Evolutionary conservation across 2,797 vertebrate genomes (phyloP), one percentile per base, ranked within the genome.

Genomic region (Notolepis coatsorum): DNA sequence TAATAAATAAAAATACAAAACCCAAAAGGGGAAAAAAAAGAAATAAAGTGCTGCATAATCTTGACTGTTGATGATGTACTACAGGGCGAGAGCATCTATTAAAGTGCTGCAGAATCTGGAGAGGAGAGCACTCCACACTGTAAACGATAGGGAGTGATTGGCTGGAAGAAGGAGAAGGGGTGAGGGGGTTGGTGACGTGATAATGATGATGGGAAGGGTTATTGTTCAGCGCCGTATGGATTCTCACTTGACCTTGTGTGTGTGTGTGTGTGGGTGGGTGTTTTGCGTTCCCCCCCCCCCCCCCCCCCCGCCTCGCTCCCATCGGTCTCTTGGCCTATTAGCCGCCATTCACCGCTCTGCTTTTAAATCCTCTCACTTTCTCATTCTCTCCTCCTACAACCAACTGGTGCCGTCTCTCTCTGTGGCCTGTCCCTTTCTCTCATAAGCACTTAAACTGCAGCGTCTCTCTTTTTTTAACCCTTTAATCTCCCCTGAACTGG

Each of bases 61-160:
- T n/a, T n/a, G n/a, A n/a, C n/a, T n/a, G n/a, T n/a, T n/a, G n/a
- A n/a, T n/a, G n/a, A n/a, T n/a, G n/a, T n/a, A n/a, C n/a, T n/a
- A n/a, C n/a, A n/a, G n/a, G n/a, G n/a, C n/a, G n/a, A n/a, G n/a
- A n/a, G n/a, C n/a, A n/a, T 65, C 78, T 86, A 80, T 89, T 82
- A 87, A 85, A 85, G 75, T 78, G 76, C 86, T 89, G 73, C 75
- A 79, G 66, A 82, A 75, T 82, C 79, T n/a, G 73, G 69, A 78
- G 82, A 81, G 69, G 73, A 74, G 83, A 51, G 58, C 79, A 79
- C 79, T 71, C 7, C 72, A 55, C 73, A 75, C 78, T 85, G 84
- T 84, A 91, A 91, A 81, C 84, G 84, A 88, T 87, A 84, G 74
- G 73, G 75, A 78, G 75, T 80, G 82, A 89, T 84, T 82, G 80